Evolutionary conservation across 2,113 vertebrate species (phyloP).

Genomic region (Motacilla alba): DNA sequence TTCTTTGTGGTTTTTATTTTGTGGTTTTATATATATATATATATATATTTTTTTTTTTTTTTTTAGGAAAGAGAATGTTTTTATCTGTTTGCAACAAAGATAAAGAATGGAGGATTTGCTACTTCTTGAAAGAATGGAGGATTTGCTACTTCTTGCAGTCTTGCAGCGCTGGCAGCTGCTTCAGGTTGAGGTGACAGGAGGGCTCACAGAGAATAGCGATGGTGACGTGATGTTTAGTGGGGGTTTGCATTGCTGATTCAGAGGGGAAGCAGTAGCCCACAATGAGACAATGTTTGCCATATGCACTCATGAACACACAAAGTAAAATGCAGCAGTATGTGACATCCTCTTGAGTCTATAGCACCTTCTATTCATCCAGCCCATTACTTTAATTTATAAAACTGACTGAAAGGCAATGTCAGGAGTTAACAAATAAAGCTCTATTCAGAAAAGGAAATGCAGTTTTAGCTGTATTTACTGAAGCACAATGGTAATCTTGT

Average conservation of each 20-base stretch:
- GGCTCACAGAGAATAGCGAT: neutral
- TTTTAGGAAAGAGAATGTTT: neutral
- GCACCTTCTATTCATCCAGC: neutral
- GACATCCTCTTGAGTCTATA: neutral
- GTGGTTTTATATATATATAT: no score
- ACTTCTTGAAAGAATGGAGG: neutral
- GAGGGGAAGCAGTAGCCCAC: neutral
- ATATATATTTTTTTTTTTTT: no score
- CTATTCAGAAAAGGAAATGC: neutral
- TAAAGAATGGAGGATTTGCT: neutral
- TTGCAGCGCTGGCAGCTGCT: neutral
- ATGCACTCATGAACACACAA: neutral
- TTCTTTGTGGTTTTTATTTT: rapidly evolving
- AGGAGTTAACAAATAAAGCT: neutral
- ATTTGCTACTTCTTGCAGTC: neutral
- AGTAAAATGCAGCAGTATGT: neutral
- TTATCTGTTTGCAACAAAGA: neutral
- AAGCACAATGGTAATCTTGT: neutral
- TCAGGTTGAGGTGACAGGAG: neutral
- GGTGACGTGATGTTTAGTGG: neutral
- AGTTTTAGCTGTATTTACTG: neutral
- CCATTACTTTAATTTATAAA: neutral
- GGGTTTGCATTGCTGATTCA: neutral
- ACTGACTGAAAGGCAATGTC: neutral
- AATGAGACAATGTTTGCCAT: neutral